Conservation (phyloP, 1,140 invertebrate species). For the Triops cancriformis region DNA sequence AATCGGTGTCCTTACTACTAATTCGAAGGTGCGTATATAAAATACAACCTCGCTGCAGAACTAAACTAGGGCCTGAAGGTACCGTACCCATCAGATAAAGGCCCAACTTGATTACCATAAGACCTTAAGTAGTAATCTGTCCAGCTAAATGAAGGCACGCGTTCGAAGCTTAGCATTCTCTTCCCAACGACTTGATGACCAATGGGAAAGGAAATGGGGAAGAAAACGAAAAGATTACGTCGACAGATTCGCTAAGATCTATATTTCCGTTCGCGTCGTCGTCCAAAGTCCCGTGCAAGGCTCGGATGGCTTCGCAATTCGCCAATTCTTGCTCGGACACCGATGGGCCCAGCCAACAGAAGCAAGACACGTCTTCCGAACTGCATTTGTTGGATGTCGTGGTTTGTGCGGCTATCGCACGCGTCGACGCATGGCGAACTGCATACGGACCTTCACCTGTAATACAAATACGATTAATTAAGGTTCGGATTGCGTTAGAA, state of each 20-base stretch:
- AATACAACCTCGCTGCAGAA: too few relatives aligned
- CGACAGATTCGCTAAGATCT: constrained; percentile 87
- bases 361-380: constrained; percentile 4
- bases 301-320: constrained; percentile 68
- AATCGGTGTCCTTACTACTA: too few relatives aligned
- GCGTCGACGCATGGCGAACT: neutral
- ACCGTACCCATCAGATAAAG: too few relatives aligned
- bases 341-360: constrained; percentile 7
- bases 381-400: neutral
- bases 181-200: too few relatives aligned
- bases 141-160: too few relatives aligned
- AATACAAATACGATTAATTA: neutral
- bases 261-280: constrained; percentile 92
- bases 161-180: too few relatives aligned
- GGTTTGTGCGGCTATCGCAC: neutral
- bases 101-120: too few relatives aligned
- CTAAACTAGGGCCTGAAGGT: too few relatives aligned
- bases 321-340: constrained; percentile 19
- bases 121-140: too few relatives aligned
- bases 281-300: constrained; percentile 79
- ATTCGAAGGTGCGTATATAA: too few relatives aligned
- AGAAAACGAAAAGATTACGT: constrained; percentile 56
- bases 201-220: neutral
- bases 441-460: neutral
- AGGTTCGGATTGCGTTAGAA: too few relatives aligned